phyloP scores from a whole-genome alignment of 2,797 vertebrate species.

The Arctocebus calabarensis region DNA sequence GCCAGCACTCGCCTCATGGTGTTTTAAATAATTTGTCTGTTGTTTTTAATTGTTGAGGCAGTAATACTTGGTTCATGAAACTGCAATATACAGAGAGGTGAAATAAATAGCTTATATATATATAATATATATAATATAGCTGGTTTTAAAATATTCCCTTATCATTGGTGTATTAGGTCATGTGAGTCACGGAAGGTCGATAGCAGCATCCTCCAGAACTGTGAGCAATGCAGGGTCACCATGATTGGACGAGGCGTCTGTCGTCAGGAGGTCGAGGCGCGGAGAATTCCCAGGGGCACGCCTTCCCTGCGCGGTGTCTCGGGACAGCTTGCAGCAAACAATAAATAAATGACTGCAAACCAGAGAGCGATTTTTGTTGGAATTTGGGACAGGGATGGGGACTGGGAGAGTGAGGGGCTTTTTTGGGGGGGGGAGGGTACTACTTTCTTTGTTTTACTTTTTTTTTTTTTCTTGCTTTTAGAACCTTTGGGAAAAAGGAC shows the following conservation, averaged over 20 bases:
- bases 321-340: slow-evolving; percentile 86
- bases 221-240: slow-evolving; percentile 89
- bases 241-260: slow-evolving; percentile 88
- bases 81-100: slow-evolving; percentile 93
- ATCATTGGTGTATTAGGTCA: slow-evolving; percentile 92
- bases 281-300: slow-evolving; percentile 86
- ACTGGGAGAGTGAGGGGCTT: not conserved
- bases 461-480: slow-evolving; percentile 63
- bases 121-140: slow-evolving; percentile 93
- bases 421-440: not conserved
- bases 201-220: slow-evolving; percentile 92
- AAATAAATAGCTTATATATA: slow-evolving; percentile 96
- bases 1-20: slow-evolving; percentile 63
- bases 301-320: slow-evolving; percentile 86
- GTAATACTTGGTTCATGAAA: slow-evolving; percentile 92
- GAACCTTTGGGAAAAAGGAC: slow-evolving; percentile 88
- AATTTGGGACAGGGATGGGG: slow-evolving; percentile 56
- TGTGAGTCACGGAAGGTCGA: slow-evolving; percentile 89
- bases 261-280: slow-evolving; percentile 87
- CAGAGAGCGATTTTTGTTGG: slow-evolving; percentile 86
- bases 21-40: slow-evolving; percentile 89
- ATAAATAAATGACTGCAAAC: slow-evolving; percentile 90
- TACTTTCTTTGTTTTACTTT: slow-evolving; percentile 55
- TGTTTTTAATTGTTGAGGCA: slow-evolving; percentile 92
- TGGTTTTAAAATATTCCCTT: slow-evolving; percentile 93